Evolutionary conservation across 2,113 vertebrate species (phyloP).

Genomic region (Speoplatyrhinus poulsoni): DNA sequence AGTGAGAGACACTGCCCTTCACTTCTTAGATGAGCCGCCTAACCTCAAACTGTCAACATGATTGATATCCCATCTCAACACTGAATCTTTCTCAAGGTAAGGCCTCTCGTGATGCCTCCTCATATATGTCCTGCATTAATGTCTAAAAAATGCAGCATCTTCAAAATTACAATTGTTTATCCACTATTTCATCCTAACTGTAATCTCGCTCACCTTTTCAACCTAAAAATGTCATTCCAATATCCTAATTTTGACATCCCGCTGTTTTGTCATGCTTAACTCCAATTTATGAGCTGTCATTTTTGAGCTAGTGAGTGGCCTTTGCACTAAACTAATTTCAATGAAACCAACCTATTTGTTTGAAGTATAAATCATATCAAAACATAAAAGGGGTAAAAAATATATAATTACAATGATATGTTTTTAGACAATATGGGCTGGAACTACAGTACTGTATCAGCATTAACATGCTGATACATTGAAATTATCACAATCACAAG

Average conservation of each 20-base stretch:
- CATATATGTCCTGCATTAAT: slow-evolving; percentile 39
- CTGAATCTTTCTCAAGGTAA: slow-evolving; percentile 65
- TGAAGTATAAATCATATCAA: slow-evolving; percentile 70
- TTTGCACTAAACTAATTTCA: slow-evolving; percentile 72
- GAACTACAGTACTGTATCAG: too few species aligned
- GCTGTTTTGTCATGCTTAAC: slow-evolving; percentile 36
- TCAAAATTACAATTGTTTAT: not conserved
- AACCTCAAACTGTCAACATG: slow-evolving; percentile 65
- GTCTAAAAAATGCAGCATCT: slow-evolving; percentile 23
- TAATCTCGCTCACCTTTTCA: slow-evolving; percentile 29
- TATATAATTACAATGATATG: too few species aligned
- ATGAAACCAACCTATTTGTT: slow-evolving; percentile 74
- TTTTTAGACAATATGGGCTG: too few species aligned
- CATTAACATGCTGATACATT: too few species aligned
- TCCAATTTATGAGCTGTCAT: slow-evolving; percentile 73
- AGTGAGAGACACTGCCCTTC: slow-evolving; percentile 62
- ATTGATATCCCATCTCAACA: slow-evolving; percentile 48
- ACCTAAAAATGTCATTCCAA: slow-evolving; percentile 10
- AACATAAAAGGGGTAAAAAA: too few species aligned
- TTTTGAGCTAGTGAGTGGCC: slow-evolving; percentile 70
- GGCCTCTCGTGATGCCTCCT: slow-evolving; percentile 43
- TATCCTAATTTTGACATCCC: slow-evolving; percentile 15
- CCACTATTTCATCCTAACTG: not conserved
- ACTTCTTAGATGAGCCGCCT: slow-evolving; percentile 63
- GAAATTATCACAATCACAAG: too few species aligned